Evolutionary conservation across 92 coral and sea anemone species (phyloP).

Genomic region (Epizoanthus illoricatus): DNA sequence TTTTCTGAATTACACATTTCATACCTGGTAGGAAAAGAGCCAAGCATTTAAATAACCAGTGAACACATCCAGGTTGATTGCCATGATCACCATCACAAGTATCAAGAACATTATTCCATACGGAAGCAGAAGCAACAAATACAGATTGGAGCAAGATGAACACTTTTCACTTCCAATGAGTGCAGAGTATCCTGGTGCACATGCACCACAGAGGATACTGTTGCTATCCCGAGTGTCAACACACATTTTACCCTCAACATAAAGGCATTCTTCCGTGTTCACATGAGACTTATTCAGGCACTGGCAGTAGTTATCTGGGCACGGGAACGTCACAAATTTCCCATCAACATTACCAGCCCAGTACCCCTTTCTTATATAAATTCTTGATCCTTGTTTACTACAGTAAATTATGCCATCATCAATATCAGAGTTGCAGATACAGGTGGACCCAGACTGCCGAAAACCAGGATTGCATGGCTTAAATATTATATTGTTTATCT

Average conservation of each 20-base stretch:
- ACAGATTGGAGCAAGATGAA: constrained; percentile 49
- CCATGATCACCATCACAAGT: constrained; percentile 67
- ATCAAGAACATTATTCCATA: constrained; percentile 51
- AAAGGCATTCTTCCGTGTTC: constrained; percentile 58
- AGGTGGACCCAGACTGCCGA: constrained; percentile 38
- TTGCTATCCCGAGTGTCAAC: constrained; percentile 41
- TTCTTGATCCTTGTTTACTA: constrained; percentile 57
- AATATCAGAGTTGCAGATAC: constrained; percentile 69
- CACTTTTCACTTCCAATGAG: constrained; percentile 75
- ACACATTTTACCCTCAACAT: constrained; percentile 46
- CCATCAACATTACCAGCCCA: constrained; percentile 82
- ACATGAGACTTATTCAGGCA: constrained; percentile 45
- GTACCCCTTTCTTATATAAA: constrained; percentile 74
- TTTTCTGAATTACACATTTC: not conserved
- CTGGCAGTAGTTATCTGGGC: constrained; percentile 82
- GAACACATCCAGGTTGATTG: constrained; percentile 74
- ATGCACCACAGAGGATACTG: constrained; percentile 82
- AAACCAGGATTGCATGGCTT: constrained; percentile 83
- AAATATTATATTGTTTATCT: constrained; percentile 50
- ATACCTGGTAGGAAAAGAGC: constrained; percentile 92
- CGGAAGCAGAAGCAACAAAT: constrained; percentile 62
- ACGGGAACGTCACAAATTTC: constrained; percentile 67
- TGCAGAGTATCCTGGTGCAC: constrained; percentile 57
- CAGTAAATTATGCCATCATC: constrained; percentile 71
- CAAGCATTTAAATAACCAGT: constrained; percentile 95